Evolutionary conservation across 2,797 vertebrate species (phyloP).

Genomic region (Melanotaenia nigrans): DNA sequence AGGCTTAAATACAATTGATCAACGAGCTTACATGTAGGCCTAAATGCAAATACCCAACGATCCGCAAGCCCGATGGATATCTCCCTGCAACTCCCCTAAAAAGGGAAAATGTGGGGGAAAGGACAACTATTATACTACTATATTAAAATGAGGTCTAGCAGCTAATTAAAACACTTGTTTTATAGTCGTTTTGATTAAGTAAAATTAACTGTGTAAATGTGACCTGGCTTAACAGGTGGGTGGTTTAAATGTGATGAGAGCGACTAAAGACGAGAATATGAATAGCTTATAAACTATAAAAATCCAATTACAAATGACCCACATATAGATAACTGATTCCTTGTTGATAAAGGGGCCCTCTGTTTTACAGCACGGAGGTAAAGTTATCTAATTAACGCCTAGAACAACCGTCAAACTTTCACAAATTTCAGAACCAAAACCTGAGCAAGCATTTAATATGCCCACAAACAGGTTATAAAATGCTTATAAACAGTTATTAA

Average conservation of each 20-base stretch:
- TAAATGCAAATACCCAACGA: slow-evolving; percentile 76
- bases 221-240: slow-evolving; percentile 53
- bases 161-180: background rate
- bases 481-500: background rate
- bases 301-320: background rate
- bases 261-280: background rate
- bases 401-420: background rate
- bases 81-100: slow-evolving; percentile 28
- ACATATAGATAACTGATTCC: background rate
- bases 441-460: background rate
- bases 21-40: slow-evolving; percentile 80
- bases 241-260: background rate
- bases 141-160: background rate
- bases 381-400: slow-evolving; percentile 1
- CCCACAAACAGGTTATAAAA: background rate
- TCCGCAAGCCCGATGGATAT: slow-evolving; percentile 67
- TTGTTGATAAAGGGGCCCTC: slow-evolving; percentile 26
- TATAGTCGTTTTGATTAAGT: background rate
- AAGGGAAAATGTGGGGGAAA: background rate
- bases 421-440: background rate
- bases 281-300: background rate
- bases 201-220: background rate
- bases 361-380: background rate
- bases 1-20: slow-evolving; percentile 87
- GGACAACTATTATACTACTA: too few species aligned